Percentiles rank a stretch among this genome's conserved stretches.
These are phyloP conservation scores for Phorcus lineatus DNA, from an alignment of 2,888 invertebrate genomes.

Conservation along the genomic window DNA sequence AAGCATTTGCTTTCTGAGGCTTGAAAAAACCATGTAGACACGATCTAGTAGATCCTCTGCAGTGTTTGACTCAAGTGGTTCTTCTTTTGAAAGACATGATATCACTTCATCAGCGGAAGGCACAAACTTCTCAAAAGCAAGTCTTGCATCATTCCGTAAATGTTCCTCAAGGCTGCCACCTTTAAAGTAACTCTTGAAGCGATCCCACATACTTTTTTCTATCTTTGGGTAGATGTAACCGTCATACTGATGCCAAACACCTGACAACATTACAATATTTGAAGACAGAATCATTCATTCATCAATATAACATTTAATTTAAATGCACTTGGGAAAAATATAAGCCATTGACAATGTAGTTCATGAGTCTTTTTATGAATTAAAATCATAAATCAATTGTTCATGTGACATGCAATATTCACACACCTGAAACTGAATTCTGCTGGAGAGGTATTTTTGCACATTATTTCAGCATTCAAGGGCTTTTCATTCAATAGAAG, in stretches of 20 bases:
- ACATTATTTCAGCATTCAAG: no score
- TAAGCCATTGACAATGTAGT: no score
- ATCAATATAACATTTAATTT: no score
- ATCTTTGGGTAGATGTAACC: conserved; percentile 20
- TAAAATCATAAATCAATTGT: no score
- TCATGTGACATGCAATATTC: no score
- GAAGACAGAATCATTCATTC: no score
- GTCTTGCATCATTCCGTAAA: neutral
- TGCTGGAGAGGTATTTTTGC: no score
- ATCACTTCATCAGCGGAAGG: neutral
- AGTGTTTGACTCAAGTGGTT: neutral
- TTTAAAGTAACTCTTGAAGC: neutral
- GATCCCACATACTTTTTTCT: neutral
- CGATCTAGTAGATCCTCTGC: conserved; percentile 18
- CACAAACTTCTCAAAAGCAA: neutral
- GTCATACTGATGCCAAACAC: conserved; percentile 28
- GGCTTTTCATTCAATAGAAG: no score
- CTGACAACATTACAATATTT: neutral
- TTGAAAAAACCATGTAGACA: conserved; percentile 7
- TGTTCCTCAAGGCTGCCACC: neutral
- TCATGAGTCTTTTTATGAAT: no score
- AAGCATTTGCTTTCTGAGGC: conserved; percentile 23
- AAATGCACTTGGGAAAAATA: no score
- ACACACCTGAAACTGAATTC: no score
- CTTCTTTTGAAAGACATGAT: neutral